Evolutionary conservation across 2,888 invertebrate genomes (phyloP).

Genomic region (Drosophila atroscutellata): DNA sequence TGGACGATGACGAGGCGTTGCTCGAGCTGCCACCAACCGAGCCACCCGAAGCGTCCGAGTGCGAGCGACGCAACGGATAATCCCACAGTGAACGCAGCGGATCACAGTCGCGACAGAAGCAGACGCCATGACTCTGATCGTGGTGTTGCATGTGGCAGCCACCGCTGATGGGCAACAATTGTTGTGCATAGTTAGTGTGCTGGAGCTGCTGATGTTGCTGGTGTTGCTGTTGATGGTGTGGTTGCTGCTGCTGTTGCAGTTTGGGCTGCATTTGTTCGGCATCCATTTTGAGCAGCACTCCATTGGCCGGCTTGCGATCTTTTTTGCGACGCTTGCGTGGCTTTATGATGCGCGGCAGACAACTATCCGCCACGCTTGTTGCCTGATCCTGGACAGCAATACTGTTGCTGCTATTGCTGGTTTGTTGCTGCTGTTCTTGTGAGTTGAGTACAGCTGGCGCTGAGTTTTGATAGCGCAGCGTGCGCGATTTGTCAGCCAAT

Average conservation of each 20-base stretch:
- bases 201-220: slow-evolving; percentile 13
- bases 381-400: slow-evolving; percentile 23
- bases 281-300: slow-evolving; percentile 78
- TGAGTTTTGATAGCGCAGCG: slow-evolving; percentile 80
- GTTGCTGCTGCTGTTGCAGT: slow-evolving; percentile 32
- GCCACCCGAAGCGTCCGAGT: slow-evolving; percentile 83
- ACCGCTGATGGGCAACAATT: slow-evolving; percentile 33
- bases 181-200: slow-evolving; percentile 25
- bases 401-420: slow-evolving; percentile 11
- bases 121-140: slow-evolving; percentile 73
- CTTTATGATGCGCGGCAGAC: slow-evolving; percentile 94
- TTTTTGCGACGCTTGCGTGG: slow-evolving; percentile 95
- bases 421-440: slow-evolving; percentile 33
- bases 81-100: slow-evolving; percentile 84
- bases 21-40: slow-evolving; percentile 71
- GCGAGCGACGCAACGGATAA: slow-evolving; percentile 84
- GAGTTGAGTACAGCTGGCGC: slow-evolving; percentile 72
- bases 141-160: slow-evolving; percentile 61
- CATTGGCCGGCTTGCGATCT: slow-evolving; percentile 91
- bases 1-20: slow-evolving; percentile 59
- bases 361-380: slow-evolving; percentile 87
- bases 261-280: slow-evolving; percentile 58
- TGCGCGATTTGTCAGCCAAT: slow-evolving; percentile 64
- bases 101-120: slow-evolving; percentile 83
- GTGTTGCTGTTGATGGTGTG: slow-evolving; percentile 21